Evolutionary conservation across 2,888 invertebrate genomes (phyloP), one percentile per base, ranked within the genome.

Genomic region (Xanthia togata): DNA sequence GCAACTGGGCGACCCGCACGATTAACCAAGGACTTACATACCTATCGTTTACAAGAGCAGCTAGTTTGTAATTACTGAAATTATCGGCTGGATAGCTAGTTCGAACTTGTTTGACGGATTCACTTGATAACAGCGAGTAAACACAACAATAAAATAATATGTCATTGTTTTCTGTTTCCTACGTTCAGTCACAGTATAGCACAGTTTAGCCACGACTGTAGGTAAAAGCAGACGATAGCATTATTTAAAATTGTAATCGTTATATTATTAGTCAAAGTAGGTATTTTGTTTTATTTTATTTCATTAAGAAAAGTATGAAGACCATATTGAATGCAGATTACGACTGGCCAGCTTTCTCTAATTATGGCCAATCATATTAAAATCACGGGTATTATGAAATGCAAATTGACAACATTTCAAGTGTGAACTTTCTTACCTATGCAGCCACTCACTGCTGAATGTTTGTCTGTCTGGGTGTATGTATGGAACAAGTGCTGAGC

Each of bases 271-370:
- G 47, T 76, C 53, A 20, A 50, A 35, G 59, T 73, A n/a, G n/a
- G n/a, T n/a, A n/a, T n/a, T n/a, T n/a, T n/a, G n/a, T n/a, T n/a
- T n/a, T n/a, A 79, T 73, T 84, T 78, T 73, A 63, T 75, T 77
- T 85, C 67, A 86, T 82, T 78, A 78, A 72, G 55, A 63, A 74
- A 78, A 78, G 41, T 70, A 64, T 62, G 76, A 73, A 31, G 63
- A 50, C 77, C 67, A 69, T 68, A 76, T 70, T 67, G 75, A 72
- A 59, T 68, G 62, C 73, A 81, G 53, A 86, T 82, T 79, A 81
- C 75, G 81, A 77, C 41, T 41, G 23, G 31, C 23, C 64, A 68
- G 59, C 81, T 86, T 79, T 84, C 84, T 78, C 81, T 84, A 76
- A 81, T 79, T 74, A 85, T 78, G 60, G 68, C 63, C 26, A 63